Evolutionary conservation across 2,888 invertebrate genomes (phyloP).

Genomic region (Dastarcus helophoroides): DNA sequence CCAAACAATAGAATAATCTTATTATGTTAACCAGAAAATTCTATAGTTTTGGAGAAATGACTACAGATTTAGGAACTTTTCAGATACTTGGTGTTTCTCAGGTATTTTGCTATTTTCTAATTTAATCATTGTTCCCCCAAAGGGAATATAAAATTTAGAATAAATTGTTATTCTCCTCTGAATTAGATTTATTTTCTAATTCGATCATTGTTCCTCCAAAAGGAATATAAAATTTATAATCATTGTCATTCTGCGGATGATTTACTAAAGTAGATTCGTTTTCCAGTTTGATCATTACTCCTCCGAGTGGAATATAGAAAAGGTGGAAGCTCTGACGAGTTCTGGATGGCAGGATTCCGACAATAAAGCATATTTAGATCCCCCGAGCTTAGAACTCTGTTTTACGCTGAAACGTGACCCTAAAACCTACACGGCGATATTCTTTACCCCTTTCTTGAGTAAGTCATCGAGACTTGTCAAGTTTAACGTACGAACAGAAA

Average conservation of each 20-base stretch:
- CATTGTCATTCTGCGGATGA: slow-evolving; percentile 88
- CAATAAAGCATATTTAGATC: slow-evolving; percentile 2
- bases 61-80: too few relatives aligned
- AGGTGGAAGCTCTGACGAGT: slow-evolving; percentile 13
- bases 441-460: slow-evolving; percentile 31
- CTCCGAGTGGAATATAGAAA: slow-evolving; percentile 22
- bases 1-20: too few relatives aligned
- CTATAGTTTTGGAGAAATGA: slow-evolving; percentile 5
- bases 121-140: too few relatives aligned
- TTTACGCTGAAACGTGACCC: slow-evolving; percentile 26
- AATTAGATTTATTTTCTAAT: slow-evolving; percentile 26
- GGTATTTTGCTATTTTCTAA: too few relatives aligned
- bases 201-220: slow-evolving; percentile 85
- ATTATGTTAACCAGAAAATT: too few relatives aligned
- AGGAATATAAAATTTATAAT: slow-evolving; percentile 93
- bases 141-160: too few relatives aligned
- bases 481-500: too few relatives aligned
- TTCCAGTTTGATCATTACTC: slow-evolving; percentile 15
- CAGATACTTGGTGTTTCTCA: too few relatives aligned
- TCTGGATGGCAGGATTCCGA: slow-evolving; percentile 9
- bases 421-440: slow-evolving; percentile 22
- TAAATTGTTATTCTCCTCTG: too few relatives aligned
- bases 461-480: slow-evolving; percentile 5
- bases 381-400: slow-evolving; percentile 20
- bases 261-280: slow-evolving; percentile 32